Base-by-base conservation (phyloP, 2,888 invertebrate genomes). In the Trissolcus brochymenae region DNA sequence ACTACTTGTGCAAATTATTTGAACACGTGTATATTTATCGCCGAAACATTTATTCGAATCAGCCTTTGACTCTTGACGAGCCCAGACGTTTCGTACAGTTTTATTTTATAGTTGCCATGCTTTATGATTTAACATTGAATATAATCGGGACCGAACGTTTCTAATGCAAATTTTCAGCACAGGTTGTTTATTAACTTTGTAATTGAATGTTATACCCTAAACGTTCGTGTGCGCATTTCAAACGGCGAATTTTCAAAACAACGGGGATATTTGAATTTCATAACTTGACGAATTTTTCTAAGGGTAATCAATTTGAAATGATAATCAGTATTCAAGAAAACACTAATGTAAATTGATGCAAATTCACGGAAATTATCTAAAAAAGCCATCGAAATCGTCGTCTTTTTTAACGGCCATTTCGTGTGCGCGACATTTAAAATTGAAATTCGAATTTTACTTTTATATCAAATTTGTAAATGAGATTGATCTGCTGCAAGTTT, bases 41-140 rank as follows among this genome's bases (percentile, higher is more conserved):
- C 49, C 61, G 71, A 66, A 76, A 71, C 76, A 66, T 76, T 76
- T 66, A 66, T 71, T 60, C 57, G 72, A 76, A 72, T 76, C 71
- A 72, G 59, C 54, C 50, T 61, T 55, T 56, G 66, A 61, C 62
- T 61, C 57, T 68, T 74, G 74, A 74, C 74, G 67, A 61, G 62
- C 43, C 61, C 57, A 14, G 49, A 64, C 70, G 40, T 76, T 76
- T 76, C 2, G 9, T 35, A 35, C 35, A 35, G 35, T 35, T 35
- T 35, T 65, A 76, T 35, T 35, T 35, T 60, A 76, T 21, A 59
- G 46, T 65, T 16, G 59, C 55, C 65, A 65, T 65, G 65, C 70
- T 64, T 76, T 65, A 76, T 60, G 65, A 64, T 76, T 75, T 76
- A 60, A 70, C 65, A 55, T 60, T 55, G 35, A 65, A 60, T 68